Conservation (phyloP, 2,113 vertebrate genomes). For the Sialia sialis region DNA sequence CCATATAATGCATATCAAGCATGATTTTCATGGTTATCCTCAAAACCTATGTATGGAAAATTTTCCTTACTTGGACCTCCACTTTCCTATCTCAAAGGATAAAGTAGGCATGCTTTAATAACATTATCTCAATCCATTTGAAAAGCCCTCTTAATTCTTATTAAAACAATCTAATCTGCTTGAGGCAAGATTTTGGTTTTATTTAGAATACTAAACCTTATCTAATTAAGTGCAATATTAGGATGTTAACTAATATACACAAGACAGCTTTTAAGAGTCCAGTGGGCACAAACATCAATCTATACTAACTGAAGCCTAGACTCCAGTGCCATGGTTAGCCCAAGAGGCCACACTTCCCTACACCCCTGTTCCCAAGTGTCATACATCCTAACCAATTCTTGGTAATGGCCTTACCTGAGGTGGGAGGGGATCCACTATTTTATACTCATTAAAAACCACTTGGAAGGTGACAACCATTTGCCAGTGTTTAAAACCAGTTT, state of each 20-base stretch:
- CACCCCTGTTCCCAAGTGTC: background rate
- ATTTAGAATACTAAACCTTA: constrained; percentile 6
- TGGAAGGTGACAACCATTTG: background rate
- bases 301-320: background rate
- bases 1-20: background rate
- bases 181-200: constrained; percentile 5
- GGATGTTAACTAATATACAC: background rate
- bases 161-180: constrained; percentile 17
- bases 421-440: background rate
- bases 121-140: constrained; percentile 9
- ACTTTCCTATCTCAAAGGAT: background rate
- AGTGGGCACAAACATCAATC: fast-evolving
- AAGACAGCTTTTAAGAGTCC: background rate
- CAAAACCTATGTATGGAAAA: constrained; percentile 9
- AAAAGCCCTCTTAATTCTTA: constrained; percentile 42
- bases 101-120: constrained; percentile 15
- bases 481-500: background rate
- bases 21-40: constrained; percentile 6
- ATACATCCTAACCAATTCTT: background rate
- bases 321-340: background rate
- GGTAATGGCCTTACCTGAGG: background rate
- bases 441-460: background rate
- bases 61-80: background rate
- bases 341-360: background rate
- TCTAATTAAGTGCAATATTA: constrained; percentile 6